These are phyloP conservation scores for Maniola jurtina DNA, from an alignment of 1,140 invertebrate genomes.

Conservation along the genomic window DNA sequence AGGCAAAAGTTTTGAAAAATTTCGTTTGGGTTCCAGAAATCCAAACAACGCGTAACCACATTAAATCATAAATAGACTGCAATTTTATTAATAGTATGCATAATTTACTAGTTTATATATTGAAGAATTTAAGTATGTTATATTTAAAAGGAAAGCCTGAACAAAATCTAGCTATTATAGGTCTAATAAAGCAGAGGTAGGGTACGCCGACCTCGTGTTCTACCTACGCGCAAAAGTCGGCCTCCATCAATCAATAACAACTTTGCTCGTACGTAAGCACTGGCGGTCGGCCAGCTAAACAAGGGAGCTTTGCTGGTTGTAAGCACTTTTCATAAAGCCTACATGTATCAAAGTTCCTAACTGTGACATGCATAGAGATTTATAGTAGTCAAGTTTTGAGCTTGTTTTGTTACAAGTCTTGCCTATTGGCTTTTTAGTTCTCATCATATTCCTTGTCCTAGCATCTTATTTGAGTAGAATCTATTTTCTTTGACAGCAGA, in stretches of 20 bases:
- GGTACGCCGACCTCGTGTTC: slow-evolving; percentile 7
- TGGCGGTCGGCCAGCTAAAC: slow-evolving; percentile 24
- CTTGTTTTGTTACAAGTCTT: no score
- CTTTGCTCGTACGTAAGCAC: not conserved
- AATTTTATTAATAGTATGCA: no score
- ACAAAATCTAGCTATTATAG: not conserved
- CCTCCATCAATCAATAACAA: slow-evolving; percentile 23
- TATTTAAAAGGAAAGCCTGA: not conserved
- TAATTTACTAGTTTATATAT: no score
- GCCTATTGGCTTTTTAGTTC: no score
- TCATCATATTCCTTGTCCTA: no score
- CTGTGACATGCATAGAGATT: not conserved
- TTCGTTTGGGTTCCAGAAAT: no score
- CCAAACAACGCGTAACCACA: no score
- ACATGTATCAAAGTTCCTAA: not conserved
- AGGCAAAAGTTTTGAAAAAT: no score
- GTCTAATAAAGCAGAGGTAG: not conserved
- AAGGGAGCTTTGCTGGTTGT: slow-evolving; percentile 1
- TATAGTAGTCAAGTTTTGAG: not conserved
- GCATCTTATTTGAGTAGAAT: no score
- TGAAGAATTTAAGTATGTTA: no score
- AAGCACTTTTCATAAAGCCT: slow-evolving; percentile 12
- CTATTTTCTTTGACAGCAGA: no score
- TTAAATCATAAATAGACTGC: no score
- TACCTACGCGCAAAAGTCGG: not conserved